These are phyloP conservation scores for Falco biarmicus DNA, from an alignment of 2,797 vertebrate genomes.

Conservation along the genomic window DNA sequence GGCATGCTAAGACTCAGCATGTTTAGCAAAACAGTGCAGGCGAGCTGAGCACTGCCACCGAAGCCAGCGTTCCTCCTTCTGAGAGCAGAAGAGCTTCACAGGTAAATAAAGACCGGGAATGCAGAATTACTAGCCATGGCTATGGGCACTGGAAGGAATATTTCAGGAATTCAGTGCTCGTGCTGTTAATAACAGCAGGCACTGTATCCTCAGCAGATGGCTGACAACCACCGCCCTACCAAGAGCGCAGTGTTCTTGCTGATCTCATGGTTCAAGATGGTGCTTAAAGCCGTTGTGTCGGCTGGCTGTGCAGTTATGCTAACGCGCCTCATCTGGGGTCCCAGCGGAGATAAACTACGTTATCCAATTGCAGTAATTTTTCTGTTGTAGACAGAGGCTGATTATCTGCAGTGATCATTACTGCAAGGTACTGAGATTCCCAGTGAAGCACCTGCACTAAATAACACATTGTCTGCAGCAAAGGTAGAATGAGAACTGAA, in stretches of 20 bases:
- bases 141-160: not conserved
- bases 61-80: not conserved
- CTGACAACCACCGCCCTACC: not conserved
- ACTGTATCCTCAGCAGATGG: not conserved
- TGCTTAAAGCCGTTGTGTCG: fast-evolving
- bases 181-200: not conserved
- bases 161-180: not conserved
- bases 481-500: not conserved
- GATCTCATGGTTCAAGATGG: not conserved
- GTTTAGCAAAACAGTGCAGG: not conserved
- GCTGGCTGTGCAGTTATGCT: not conserved
- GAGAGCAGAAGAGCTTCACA: not conserved
- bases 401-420: conserved; percentile 43
- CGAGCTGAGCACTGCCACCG: not conserved
- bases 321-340: not conserved
- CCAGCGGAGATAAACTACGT: not conserved
- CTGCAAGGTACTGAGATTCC: not conserved
- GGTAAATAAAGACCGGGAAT: not conserved
- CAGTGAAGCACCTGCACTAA: not conserved
- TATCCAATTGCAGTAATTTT: conserved; percentile 6
- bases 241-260: not conserved
- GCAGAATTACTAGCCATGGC: not conserved
- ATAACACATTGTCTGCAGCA: not conserved
- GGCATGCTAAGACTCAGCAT: not conserved
- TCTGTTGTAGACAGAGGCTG: conserved; percentile 8